A percentile compares a stretch with the other conserved stretches of the same genome.
Conservation (phyloP, 1,140 invertebrate species). For the Megathymus violae region DNA sequence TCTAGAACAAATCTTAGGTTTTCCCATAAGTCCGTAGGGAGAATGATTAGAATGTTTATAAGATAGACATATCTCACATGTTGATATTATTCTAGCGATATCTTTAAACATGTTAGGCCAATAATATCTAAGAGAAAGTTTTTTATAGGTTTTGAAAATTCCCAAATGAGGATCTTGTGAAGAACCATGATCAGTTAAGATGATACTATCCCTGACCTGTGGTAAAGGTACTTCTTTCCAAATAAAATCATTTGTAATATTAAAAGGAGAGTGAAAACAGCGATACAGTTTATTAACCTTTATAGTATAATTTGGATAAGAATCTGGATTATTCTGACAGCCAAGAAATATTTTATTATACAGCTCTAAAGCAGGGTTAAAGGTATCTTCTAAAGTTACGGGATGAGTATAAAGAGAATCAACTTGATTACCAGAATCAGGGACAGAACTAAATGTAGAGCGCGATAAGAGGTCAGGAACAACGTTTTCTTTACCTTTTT, state of each 20-base stretch:
- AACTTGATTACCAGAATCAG: no score
- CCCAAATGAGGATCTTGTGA: constrained; percentile 54
- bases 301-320: constrained; percentile 3
- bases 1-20: constrained; percentile 29
- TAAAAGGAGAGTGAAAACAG: no score
- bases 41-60: constrained; percentile 43
- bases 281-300: not conserved
- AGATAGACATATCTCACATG: constrained; percentile 37
- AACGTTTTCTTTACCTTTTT: constrained; percentile 21
- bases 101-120: constrained; percentile 37
- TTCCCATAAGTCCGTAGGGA: constrained; percentile 49
- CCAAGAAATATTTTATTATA: constrained; percentile 7
- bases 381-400: no score
- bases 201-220: no score
- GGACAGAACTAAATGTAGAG: no score
- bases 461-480: constrained; percentile 15
- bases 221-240: no score
- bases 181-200: not conserved
- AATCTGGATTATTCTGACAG: constrained; percentile 13
- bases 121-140: constrained; percentile 24
- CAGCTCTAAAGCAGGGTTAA: no score
- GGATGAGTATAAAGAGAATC: no score
- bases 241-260: no score
- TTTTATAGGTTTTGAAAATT: constrained; percentile 46
- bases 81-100: constrained; percentile 31